Evolutionary conservation across 2,888 invertebrate species (phyloP).

Genomic region (Tanypteryx hageni): DNA sequence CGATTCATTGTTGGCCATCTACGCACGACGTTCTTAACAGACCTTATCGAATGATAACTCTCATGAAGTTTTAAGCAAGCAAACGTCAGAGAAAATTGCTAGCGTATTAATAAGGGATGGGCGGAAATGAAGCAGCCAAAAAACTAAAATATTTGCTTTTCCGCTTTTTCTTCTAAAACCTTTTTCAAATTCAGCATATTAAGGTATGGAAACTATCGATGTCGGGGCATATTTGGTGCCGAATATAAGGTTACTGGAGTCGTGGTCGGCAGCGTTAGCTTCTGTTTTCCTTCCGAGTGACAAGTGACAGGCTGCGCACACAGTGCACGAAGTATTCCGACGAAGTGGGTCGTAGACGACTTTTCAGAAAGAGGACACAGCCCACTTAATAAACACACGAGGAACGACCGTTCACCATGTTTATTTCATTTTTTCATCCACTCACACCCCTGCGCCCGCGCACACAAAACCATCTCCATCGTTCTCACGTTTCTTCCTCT

Average conservation of each 20-base stretch:
- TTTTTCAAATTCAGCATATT: slow-evolving; percentile 11
- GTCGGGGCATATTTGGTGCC: slow-evolving; percentile 32
- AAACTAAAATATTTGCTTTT: not conserved
- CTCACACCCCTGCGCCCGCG: not conserved
- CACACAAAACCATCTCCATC: not conserved
- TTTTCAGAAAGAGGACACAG: slow-evolving; percentile 54
- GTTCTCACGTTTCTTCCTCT: not conserved
- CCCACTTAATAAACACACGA: slow-evolving; percentile 51
- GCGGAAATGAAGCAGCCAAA: not conserved
- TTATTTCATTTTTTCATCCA: slow-evolving; percentile 8
- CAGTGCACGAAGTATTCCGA: slow-evolving; percentile 19
- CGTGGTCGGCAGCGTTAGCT: slow-evolving; percentile 8
- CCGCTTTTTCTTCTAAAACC: not conserved
- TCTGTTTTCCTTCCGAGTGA: slow-evolving; percentile 60
- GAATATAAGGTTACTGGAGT: slow-evolving; percentile 42
- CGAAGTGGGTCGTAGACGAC: slow-evolving; percentile 38
- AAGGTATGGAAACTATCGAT: slow-evolving; percentile 40
- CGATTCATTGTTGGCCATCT: too few species aligned
- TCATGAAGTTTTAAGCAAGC: not conserved
- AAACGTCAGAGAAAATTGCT: not conserved
- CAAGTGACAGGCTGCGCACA: slow-evolving; percentile 51
- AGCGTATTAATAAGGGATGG: not conserved
- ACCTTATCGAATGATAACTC: too few species aligned
- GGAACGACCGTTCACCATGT: not conserved
- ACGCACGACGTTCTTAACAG: too few species aligned